Percentiles rank a stretch among this genome's conserved stretches.
Conservation (phyloP, 2,888 invertebrate genomes). For the Xestia sexstrigata region DNA sequence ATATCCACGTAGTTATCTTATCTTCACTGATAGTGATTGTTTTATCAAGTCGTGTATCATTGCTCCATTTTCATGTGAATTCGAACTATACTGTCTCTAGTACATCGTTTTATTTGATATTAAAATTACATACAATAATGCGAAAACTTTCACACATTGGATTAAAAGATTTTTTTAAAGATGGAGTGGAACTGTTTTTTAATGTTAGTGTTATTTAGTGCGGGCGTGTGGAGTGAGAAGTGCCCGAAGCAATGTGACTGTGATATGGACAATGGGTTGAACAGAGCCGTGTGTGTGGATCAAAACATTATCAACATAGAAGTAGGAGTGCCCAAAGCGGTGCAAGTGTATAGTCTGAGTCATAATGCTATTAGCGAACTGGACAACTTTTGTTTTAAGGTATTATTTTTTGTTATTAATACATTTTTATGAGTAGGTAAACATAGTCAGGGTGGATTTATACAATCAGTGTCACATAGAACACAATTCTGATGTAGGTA, state of each 20-base stretch:
- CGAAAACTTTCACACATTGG: conserved; percentile 65
- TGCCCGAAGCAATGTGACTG: conserved; percentile 91
- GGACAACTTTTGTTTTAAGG: conserved; percentile 91
- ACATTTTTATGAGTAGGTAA: conserved; percentile 13
- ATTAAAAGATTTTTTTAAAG: conserved; percentile 68
- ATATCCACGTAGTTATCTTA: conserved; percentile 78
- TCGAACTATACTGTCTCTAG: conserved; percentile 70
- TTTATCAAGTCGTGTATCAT: conserved; percentile 81
- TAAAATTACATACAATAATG: conserved; percentile 76
- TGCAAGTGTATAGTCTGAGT: conserved; percentile 91
- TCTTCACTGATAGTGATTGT: conserved; percentile 79
- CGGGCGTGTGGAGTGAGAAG: conserved; percentile 69
- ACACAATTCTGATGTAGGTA: neutral
- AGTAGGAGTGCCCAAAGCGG: conserved; percentile 90
- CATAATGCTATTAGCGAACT: conserved; percentile 91
- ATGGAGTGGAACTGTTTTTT: conserved; percentile 78
- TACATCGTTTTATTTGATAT: conserved; percentile 63
- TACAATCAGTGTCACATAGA: neutral
- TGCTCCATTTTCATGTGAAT: conserved; percentile 80
- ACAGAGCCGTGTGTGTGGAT: conserved; percentile 89
- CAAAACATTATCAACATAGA: conserved; percentile 91
- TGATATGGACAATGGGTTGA: conserved; percentile 87
- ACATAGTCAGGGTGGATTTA: neutral
- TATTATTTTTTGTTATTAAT: conserved; percentile 66
- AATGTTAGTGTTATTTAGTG: conserved; percentile 67